Base-by-base conservation (phyloP, 2,888 invertebrate genomes). In the Tuta absoluta region DNA sequence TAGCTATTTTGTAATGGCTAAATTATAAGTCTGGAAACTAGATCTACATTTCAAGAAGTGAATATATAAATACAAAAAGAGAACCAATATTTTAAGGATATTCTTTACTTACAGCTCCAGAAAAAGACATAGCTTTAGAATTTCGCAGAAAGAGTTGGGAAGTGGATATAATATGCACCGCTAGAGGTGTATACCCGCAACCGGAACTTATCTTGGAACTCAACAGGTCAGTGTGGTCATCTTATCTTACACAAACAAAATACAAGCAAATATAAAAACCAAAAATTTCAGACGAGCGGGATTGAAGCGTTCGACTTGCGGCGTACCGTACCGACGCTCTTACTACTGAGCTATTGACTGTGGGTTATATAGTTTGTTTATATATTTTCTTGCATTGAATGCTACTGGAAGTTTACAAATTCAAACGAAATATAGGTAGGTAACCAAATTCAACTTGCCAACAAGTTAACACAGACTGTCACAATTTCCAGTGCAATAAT, bases 131-230 rank as follows among this genome's bases (percentile, higher is more conserved):
- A 41, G 65, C 69, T 51, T 60, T 82, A 37, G 67, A 69, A 3
- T 59, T 73, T 63, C 37, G 63, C 51, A 63, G 68, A 14, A 57
- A 68, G 21, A 24, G 33, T 38, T 24, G 66, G 21, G 45, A 51
- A 45, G 23, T 69, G n/a, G 66, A 72, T 17, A 64, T 80, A 4
- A 70, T 66, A n/a, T 82, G 81, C 63, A 61, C 60, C 4, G 78
- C 77, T 3, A 69, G 71, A 37, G 77, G 75, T 4, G 53, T 80
- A 10, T 72, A 75, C 51, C 80, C 81, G 10, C 74, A 72, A 49
- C 82, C 82, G 2, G 76, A 78, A 53, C 63, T 82, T 45, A 73
- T 68, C 12, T 68, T 80, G 17, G 78, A 79, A 75, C 72, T 68
- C 51, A 72, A 78, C 61, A 73, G 73, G 80, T 81, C 68, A 71